Base-by-base conservation (phyloP, 2,888 invertebrate species). In the Rhodophaea formosa region DNA sequence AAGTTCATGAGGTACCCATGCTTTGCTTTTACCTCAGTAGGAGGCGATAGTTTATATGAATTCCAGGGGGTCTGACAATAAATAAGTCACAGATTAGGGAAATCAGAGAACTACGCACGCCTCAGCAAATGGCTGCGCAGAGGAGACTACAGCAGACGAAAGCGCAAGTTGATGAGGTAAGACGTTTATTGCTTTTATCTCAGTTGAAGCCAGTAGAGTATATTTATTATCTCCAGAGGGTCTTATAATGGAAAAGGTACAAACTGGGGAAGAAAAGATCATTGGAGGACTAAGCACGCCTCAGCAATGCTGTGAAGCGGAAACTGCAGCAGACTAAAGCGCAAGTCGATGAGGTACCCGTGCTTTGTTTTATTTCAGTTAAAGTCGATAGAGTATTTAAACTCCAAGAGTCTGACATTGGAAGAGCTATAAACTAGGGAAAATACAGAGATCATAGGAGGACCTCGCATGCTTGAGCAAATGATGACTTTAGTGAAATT, bases 241-340 rank as follows among this genome's bases (percentile, higher is more conserved):
- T 42, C 90, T 93, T 67, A 92, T 93, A 8, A 94, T 94, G 54
- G 92, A 93, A 59, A 96, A 95, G 79, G 95, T 94, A 0, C 81
- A 91, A 63, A 80, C 79, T 0, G 91, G 90, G 0, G 84, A 88
- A 7, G 92, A 91, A 23, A 91, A 91, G 72, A 94, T 96, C 85
- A 96, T 97, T 74, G 97, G 97, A 63, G 97, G 97, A 60, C 97
- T 97, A 52, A 92, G 96, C 70, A 96, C 95, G 59, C 95, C 95
- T 66, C 96, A 96, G 85, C 96, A 96, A 86, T 67, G 96, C 96
- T 46, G 96, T 96, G 58, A 95, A 96, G 84, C 94, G 95, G 75
- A 92, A 96, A 74, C 88, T 96, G 83, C 96, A 96, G 78, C 96
- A 96, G 79, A 94, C 95, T 51, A 96, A 96, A 83, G 96, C 96